Evolutionary conservation across 2,113 vertebrate genomes (phyloP), one percentile per base, ranked within the genome.

Genomic region (Talpa occidentalis): DNA sequence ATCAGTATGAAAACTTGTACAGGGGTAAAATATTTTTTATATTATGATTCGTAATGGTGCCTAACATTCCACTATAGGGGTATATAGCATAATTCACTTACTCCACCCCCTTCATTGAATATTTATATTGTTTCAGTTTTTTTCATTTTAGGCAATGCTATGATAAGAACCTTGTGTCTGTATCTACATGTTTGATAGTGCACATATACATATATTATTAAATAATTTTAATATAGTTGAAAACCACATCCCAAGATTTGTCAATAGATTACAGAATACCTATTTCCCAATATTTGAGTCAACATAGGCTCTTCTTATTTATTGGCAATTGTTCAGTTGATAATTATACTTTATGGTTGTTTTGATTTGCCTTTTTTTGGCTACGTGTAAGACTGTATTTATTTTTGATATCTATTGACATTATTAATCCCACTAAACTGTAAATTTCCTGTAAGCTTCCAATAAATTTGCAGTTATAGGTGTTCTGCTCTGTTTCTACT

Each of bases 351-450:
- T 88, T 93, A 73, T 84, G 10, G 17, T 40, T 88, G 59, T 69
- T 78, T 70, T 60, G 26, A 64, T 81, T 85, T 89, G 26, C 26
- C 70, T 56, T 87, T 87, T 60, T 78, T 88, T 88, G n/a, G 66
- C 40, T 86, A 92, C 60, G 14, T 70, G 5, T 70, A 78, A 28
- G 76, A 22, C 32, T 94, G 8, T 62, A 80, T 85, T 88, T 88
- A 35, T 88, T 85, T 85, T 94, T 86, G 0, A 66, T 87, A n/a
- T 56, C 70, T 87, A 59, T 66, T 82, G 12, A 83, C 47, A 69
- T 30, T 74, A 66, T 79, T 90, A 49, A 81, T 64, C 10, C 26
- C 66, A 35, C 72, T 83, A 42, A 78, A 49, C 47, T 87, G 2
- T 90, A 44, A 60, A 86, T 62, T 72, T 91, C 54, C 7, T 87